Evolutionary conservation across 2,797 vertebrate genomes (phyloP), one percentile per base, ranked within the genome.

Genomic region (Aplochiton taeniatus): DNA sequence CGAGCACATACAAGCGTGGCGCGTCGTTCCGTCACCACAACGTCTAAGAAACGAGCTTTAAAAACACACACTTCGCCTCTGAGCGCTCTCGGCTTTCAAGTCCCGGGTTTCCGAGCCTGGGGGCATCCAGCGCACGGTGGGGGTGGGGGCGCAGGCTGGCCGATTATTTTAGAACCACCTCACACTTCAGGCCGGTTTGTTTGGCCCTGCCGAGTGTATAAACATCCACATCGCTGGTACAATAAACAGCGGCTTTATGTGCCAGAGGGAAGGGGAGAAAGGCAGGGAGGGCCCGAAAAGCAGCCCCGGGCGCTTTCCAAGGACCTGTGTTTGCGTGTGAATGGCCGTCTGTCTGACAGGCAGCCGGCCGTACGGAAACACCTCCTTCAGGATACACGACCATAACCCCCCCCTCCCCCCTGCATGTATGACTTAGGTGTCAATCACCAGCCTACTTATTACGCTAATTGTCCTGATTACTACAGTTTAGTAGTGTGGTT

Each of bases 91-190:
- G 66, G 70, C 68, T 55, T 76, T 78, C 67, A 83, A 78, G 80
- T 68, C 75, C 58, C 31, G 74, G 13, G 69, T 69, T 63, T 1
- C n/a, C n/a, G 31, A 31, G 31, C 2, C 3, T 31, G 31, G 2
- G 31, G 6, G 31, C 3, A 31, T 2, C 31, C 31, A n/a, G n/a
- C n/a, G n/a, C n/a, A n/a, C n/a, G n/a, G n/a, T n/a, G n/a, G n/a
- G n/a, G n/a, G n/a, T n/a, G n/a, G 31, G 31, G 31, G 31, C 2
- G 6, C 6, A 31, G 31, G 3, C 6, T 6, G 2, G 48, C 58
- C 70, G 77, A 85, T 90, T 83, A 85, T 85, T 86, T 84, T 74
- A 70, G 58, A 79, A 85, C 69, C 76, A 76, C 72, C 74, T 88
- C 80, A 79, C 85, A 87, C 86, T 88, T 84, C 58, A 55, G 63